These are phyloP conservation scores for Trachelus iudaicus DNA, from an alignment of 2,888 invertebrate species.

Conservation along the genomic window DNA sequence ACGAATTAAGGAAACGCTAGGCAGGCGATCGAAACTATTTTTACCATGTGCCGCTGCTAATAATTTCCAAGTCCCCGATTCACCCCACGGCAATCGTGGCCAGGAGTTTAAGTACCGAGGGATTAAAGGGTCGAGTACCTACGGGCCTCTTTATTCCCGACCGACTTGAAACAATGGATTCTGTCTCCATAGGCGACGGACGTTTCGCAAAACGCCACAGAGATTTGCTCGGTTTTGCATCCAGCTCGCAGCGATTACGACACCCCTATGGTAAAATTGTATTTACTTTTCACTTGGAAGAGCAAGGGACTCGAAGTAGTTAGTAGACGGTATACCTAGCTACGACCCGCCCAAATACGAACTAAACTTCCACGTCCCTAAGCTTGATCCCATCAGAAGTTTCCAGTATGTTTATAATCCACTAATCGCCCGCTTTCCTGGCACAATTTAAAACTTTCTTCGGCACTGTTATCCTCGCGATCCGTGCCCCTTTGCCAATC, in stretches of 20 bases:
- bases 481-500: conserved; percentile 8
- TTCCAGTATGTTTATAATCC: conserved; percentile 62
- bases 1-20: too few relatives aligned
- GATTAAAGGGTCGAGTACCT: too few relatives aligned
- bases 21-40: too few relatives aligned
- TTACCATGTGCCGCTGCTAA: too few relatives aligned
- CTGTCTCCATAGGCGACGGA: conserved; percentile 21
- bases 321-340: background rate
- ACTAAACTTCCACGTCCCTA: conserved; percentile 15
- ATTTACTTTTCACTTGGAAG: conserved; percentile 24
- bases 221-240: background rate
- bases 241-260: background rate
- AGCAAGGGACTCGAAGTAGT: background rate
- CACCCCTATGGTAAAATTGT: conserved; percentile 27
- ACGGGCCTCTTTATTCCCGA: conserved; percentile 14
- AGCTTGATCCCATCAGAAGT: conserved; percentile 56
- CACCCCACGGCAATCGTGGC: too few relatives aligned
- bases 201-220: conserved; percentile 13
- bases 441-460: conserved; percentile 62
- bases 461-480: conserved; percentile 35
- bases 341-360: conserved; percentile 16
- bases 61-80: too few relatives aligned
- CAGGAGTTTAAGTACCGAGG: too few relatives aligned
- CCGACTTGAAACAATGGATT: conserved; percentile 49
- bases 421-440: conserved; percentile 57